Evolutionary conservation across 2,113 vertebrate species (phyloP).

Genomic region (Hemiprocne comata): DNA sequence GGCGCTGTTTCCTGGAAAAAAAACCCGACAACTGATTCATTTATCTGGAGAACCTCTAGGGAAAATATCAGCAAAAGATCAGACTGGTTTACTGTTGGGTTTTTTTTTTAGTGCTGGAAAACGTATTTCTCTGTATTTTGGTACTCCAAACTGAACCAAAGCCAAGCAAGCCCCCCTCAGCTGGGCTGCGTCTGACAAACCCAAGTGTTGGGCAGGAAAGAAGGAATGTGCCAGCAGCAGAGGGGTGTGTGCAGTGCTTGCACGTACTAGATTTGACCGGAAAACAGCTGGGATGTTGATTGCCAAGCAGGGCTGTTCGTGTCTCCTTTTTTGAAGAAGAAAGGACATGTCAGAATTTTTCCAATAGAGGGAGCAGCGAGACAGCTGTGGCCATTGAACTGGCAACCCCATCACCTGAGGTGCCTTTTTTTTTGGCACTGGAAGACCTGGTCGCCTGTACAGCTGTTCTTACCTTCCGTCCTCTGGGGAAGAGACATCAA

Average conservation of each 20-base stretch:
- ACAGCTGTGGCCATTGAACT: not conserved
- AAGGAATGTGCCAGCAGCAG: not conserved
- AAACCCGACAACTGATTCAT: not conserved
- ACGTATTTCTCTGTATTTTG: not conserved
- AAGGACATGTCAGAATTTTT: not conserved
- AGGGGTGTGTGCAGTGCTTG: fast-evolving
- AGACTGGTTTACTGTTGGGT: not conserved
- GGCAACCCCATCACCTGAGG: too few species aligned
- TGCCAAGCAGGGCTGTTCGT: fast-evolving
- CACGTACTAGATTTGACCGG: not conserved
- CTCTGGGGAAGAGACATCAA: not conserved
- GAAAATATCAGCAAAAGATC: not conserved
- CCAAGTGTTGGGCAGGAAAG: too few species aligned
- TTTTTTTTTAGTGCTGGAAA: not conserved
- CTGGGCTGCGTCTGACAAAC: too few species aligned
- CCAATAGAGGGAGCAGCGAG: constrained; percentile 1
- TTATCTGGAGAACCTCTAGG: not conserved
- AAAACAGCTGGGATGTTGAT: fast-evolving
- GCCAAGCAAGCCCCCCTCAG: too few species aligned
- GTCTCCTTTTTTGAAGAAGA: not conserved
- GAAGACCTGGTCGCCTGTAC: fast-evolving
- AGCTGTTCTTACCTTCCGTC: not conserved
- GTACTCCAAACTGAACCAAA: too few species aligned
- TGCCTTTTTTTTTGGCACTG: fast-evolving
- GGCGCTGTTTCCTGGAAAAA: not conserved